These are phyloP conservation scores for Listronotus oregonensis DNA, from an alignment of 1,140 invertebrate genomes.

Conservation along the genomic window DNA sequence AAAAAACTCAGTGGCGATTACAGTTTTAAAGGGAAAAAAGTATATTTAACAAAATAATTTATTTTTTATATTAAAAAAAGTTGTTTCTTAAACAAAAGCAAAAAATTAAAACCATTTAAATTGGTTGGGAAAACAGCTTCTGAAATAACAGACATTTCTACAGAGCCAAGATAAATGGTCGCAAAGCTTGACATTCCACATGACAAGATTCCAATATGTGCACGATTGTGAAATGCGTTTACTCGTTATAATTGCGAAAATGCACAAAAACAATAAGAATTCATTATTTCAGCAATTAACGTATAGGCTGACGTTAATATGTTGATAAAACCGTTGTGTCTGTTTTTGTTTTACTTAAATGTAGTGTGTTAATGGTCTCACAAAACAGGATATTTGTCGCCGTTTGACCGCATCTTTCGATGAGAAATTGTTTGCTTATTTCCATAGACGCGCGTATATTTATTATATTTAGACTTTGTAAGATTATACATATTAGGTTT, in stretches of 20 bases:
- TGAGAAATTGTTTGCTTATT: constrained; percentile 13
- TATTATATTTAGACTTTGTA: too few relatives aligned
- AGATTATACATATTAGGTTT: too few relatives aligned
- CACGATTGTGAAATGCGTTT: constrained; percentile 25
- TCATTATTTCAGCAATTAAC: constrained; percentile 35
- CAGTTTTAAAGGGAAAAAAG: too few relatives aligned
- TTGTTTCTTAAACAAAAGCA: too few relatives aligned
- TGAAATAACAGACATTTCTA: constrained; percentile 17
- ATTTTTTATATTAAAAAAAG: too few relatives aligned
- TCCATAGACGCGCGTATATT: constrained; percentile 6
- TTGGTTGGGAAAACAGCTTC: constrained; percentile 23
- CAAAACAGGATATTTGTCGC: constrained; percentile 36
- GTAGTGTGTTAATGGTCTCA: constrained; percentile 22
- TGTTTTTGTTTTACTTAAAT: constrained; percentile 5
- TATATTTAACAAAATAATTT: too few relatives aligned
- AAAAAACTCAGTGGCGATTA: too few relatives aligned
- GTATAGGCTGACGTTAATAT: constrained; percentile 21
- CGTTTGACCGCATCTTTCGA: constrained; percentile 14
- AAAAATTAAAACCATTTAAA: constrained; percentile 10
- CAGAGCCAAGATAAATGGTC: constrained; percentile 27
- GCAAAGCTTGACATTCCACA: constrained; percentile 10
- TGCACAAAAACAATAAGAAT: constrained; percentile 25
- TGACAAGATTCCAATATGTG: constrained; percentile 32
- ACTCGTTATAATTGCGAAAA: constrained; percentile 21
- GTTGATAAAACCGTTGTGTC: constrained; percentile 34